Evolutionary conservation across 2,113 vertebrate species (phyloP), one percentile per base, ranked within the genome.

Genomic region (Lagopus leucura): DNA sequence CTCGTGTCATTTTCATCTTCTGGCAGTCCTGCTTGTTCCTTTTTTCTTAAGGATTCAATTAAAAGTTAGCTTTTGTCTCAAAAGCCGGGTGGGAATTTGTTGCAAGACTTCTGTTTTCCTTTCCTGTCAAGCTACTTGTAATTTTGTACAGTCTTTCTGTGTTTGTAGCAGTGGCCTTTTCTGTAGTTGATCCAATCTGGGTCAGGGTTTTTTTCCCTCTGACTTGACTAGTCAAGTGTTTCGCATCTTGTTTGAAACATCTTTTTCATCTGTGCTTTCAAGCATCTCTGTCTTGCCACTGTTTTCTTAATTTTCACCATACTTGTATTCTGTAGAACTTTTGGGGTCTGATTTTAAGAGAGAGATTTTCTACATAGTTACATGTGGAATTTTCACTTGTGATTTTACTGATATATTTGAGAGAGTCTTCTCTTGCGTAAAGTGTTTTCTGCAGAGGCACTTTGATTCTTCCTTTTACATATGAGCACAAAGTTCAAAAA

Each of bases 191-290:
- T 83, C 34, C 40, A 78, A 3, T 78, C 36, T 84, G 70, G 19
- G 34, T 36, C 13, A 34, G 61, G 57, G 50, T 86, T 86, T 60
- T 60, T 74, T 48, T 78, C 21, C 60, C 60, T 86, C 42, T 93
- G 58, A 61, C 77, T 91, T 73, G 24, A 74, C 28, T 95, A 76
- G 55, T 61, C 19, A 67, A 81, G 47, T 88, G 77, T 88, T 86
- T 75, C 73, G 45, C 7, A 38, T 69, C 71, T 72, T 79, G 36
- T 90, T 92, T 84, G 70, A 93, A 94, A 90, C 48, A 38, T 92
- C 40, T 78, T 92, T 94, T 95, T 72, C 75, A 82, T 87, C 64
- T 93, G 57, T 91, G 61, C 58, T 93, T 84, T 72, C 71, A 91
- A 72, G 70, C 64, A 65, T 94, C 72, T 89, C 55, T 92, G 80